phyloP scores from a whole-genome alignment of 2,888 invertebrate genomes.

The Drepana falcataria region DNA sequence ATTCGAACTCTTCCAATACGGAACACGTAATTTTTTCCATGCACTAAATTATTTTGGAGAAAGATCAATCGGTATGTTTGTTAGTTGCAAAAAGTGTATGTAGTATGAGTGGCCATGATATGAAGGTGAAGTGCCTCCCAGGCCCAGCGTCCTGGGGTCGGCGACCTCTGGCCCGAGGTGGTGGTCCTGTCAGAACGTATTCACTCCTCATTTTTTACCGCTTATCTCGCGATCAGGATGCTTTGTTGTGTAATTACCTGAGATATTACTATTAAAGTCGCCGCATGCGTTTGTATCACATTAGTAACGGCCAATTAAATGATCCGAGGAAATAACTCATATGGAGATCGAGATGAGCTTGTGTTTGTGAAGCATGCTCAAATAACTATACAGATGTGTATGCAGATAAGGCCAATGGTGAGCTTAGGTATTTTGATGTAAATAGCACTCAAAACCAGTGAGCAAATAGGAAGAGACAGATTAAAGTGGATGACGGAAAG shows the following conservation, averaged over 20 bases:
- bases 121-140: too few relatives aligned
- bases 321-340: background rate
- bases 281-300: background rate
- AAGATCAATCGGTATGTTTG: background rate
- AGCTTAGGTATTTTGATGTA: too few relatives aligned
- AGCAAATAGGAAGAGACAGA: too few relatives aligned
- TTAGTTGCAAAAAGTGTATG: background rate
- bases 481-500: too few relatives aligned
- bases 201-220: slow-evolving; percentile 40
- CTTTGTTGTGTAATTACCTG: slow-evolving; percentile 51
- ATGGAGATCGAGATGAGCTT: background rate
- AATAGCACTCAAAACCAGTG: too few relatives aligned
- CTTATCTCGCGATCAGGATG: slow-evolving; percentile 42
- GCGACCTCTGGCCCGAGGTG: slow-evolving; percentile 31
- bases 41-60: background rate
- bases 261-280: slow-evolving; percentile 26
- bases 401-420: too few relatives aligned
- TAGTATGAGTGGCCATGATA: background rate
- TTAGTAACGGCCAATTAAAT: background rate
- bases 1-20: background rate
- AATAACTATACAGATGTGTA: too few relatives aligned
- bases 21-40: background rate
- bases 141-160: slow-evolving; percentile 22
- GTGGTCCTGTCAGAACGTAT: slow-evolving; percentile 36
- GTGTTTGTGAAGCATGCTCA: too few relatives aligned